phyloP scores from a whole-genome alignment of 1,140 invertebrate species.

The Neodiprion fabricii region DNA sequence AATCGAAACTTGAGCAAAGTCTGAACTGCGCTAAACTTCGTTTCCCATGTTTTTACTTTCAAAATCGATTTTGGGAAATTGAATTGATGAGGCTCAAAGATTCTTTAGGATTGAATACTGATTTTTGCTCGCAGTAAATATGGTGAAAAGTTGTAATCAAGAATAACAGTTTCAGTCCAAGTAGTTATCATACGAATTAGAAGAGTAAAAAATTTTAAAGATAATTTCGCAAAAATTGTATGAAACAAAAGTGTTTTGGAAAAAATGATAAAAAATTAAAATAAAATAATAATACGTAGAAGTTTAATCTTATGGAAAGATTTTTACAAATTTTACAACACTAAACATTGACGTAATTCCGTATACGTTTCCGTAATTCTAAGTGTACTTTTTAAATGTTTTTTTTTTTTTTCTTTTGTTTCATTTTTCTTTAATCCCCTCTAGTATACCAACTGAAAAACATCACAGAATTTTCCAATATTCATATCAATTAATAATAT shows the following conservation, averaged over 20 bases:
- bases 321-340: constrained; percentile 46
- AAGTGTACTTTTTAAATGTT: constrained; percentile 30
- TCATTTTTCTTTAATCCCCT: background rate
- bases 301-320: constrained; percentile 11
- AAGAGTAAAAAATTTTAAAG: constrained; percentile 27
- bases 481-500: constrained; percentile 21
- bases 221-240: background rate
- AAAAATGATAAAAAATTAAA: constrained; percentile 24
- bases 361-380: constrained; percentile 48
- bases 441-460: constrained; percentile 47
- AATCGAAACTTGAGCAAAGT: too few relatives aligned
- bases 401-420: constrained; percentile 26
- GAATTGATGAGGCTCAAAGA: too few relatives aligned
- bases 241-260: constrained; percentile 22
- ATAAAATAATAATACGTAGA: constrained; percentile 17
- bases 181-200: constrained; percentile 14
- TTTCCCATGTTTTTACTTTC: too few relatives aligned
- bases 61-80: too few relatives aligned
- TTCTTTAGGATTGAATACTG: too few relatives aligned
- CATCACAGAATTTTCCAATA: constrained; percentile 62
- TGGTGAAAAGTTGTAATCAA: too few relatives aligned
- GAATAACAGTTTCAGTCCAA: too few relatives aligned
- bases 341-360: constrained; percentile 52
- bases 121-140: too few relatives aligned
- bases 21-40: too few relatives aligned